Evolutionary conservation across 2,113 vertebrate genomes (phyloP), one percentile per base, ranked within the genome.

Genomic region (Sturnus vulgaris): DNA sequence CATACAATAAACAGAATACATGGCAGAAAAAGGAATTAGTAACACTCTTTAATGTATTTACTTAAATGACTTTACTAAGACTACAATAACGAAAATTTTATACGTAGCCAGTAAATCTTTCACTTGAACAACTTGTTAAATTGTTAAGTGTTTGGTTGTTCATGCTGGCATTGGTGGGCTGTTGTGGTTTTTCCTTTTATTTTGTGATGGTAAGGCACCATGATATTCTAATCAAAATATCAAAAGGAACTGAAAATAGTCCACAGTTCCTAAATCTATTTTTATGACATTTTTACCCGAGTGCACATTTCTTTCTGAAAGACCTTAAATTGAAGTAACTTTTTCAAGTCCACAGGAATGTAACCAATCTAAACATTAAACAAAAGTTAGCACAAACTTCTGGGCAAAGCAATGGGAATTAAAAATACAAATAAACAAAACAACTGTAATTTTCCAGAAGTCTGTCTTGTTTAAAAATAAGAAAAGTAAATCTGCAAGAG

Each of bases 151-250:
- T 31, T 81, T 73, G 7, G 4, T 60, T 68, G 11, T n/a, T 70
- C 19, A 15, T 63, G 33, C 12, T 66, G 12, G 1, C 6, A 24
- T 59, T 82, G 10, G 5, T 42, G 15, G 14, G 11, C 15, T 69
- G 16, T 10, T 40, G 35, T 53, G 15, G 2, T 11, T 30, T 73
- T 3, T 9, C 10, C 24, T 52, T 30, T 59, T 71, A 40, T 33
- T 64, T 55, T 30, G 31, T 24, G 10, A 3, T 2, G 3, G 3
- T 1, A 4, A 13, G 15, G 1, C 15, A 40, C 6, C 33, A 47
- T 5, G 23, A 31, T 60, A 63, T 71, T 79, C 64, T 66, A 14
- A 86, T 7, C 4, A 77, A 79, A 70, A 72, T 77, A 19, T 53
- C 24, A 69, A 80, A 83, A 42, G 4, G 6, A 69, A 60, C n/a